phyloP scores from a whole-genome alignment of 2,888 invertebrate genomes.

The Apotomis turbidana region DNA sequence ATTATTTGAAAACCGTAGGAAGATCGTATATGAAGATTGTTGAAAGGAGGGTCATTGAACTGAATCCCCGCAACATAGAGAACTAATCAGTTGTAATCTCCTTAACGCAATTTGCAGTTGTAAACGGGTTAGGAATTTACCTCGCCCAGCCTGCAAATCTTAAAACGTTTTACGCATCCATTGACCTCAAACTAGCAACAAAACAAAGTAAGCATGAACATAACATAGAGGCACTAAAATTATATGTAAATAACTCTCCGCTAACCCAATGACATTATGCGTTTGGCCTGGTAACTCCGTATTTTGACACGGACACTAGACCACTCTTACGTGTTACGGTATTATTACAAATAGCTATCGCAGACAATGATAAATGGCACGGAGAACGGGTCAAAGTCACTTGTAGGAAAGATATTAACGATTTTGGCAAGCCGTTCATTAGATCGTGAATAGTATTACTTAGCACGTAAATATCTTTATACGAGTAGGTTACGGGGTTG shows the following conservation, averaged over 20 bases:
- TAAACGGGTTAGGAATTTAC: conserved; percentile 41
- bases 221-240: conserved; percentile 54
- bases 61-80: conserved; percentile 67
- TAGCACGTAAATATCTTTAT: conserved; percentile 45
- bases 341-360: conserved; percentile 63
- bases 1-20: too few relatives aligned
- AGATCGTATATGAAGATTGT: conserved; percentile 14
- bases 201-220: conserved; percentile 37
- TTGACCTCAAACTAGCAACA: conserved; percentile 34
- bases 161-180: conserved; percentile 33
- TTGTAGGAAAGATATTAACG: conserved; percentile 55
- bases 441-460: conserved; percentile 49
- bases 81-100: conserved; percentile 71
- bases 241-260: conserved; percentile 69
- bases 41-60: conserved; percentile 59
- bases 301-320: conserved; percentile 60
- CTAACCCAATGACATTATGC: conserved; percentile 76
- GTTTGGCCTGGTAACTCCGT: conserved; percentile 69
- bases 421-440: conserved; percentile 55
- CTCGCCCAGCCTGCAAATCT: conserved; percentile 18
- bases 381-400: conserved; percentile 75
- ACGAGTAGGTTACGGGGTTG: conserved; percentile 44
- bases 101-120: conserved; percentile 58
- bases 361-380: conserved; percentile 69
- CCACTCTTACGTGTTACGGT: conserved; percentile 75